Conservation (phyloP, 2,797 vertebrate genomes). For the Bradypus variegatus region DNA sequence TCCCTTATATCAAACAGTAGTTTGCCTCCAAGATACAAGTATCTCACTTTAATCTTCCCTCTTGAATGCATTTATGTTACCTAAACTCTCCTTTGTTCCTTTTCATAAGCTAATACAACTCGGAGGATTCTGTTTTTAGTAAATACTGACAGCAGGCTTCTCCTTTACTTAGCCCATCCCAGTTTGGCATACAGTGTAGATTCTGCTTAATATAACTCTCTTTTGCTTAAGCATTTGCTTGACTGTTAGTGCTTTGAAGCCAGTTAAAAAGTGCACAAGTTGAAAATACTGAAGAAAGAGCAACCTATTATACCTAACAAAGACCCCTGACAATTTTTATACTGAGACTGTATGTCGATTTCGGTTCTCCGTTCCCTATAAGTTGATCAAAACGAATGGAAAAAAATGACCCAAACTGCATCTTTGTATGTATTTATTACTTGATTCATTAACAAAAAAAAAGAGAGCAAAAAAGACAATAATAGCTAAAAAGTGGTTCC, state of each 20-base stretch:
- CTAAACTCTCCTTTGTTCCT: no score
- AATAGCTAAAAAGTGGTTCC: not conserved
- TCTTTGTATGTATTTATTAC: slow-evolving; percentile 83
- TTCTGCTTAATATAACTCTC: slow-evolving; percentile 60
- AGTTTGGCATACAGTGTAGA: slow-evolving; percentile 40
- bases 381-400: slow-evolving; percentile 59
- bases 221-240: slow-evolving; percentile 80
- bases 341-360: slow-evolving; percentile 68
- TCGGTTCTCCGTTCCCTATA: slow-evolving; percentile 68
- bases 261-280: slow-evolving; percentile 70
- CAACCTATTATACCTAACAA: slow-evolving; percentile 67
- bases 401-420: slow-evolving; percentile 72
- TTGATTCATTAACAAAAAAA: slow-evolving; percentile 78
- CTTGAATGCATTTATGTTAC: not conserved
- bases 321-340: slow-evolving; percentile 71
- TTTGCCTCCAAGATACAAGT: slow-evolving; percentile 62
- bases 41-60: slow-evolving; percentile 60
- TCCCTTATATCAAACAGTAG: slow-evolving; percentile 42
- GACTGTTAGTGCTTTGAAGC: slow-evolving; percentile 75
- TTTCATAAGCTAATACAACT: no score
- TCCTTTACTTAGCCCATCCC: slow-evolving; percentile 55
- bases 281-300: slow-evolving; percentile 70
- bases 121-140: slow-evolving; percentile 43
- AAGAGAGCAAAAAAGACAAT: not conserved
- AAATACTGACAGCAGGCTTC: slow-evolving; percentile 47